Conservation (phyloP, 2,113 vertebrate genomes). For the Merops nubicus region DNA sequence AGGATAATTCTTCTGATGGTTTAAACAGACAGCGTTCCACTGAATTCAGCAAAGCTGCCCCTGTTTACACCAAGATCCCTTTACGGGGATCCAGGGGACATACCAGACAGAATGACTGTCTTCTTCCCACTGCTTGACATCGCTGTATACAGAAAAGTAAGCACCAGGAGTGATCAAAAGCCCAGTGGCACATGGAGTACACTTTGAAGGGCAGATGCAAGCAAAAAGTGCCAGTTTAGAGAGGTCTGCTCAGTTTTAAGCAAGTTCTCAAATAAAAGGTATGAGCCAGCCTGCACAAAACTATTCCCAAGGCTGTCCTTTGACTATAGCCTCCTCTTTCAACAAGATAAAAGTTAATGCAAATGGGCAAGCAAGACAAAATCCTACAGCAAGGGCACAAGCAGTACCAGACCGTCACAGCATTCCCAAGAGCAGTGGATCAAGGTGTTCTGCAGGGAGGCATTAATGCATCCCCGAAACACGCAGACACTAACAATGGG, state of each 20-base stretch:
- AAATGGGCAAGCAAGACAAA: constrained; percentile 18
- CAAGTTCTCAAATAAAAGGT: constrained; percentile 21
- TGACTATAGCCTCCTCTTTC: background rate
- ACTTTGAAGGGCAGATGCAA: constrained; percentile 47
- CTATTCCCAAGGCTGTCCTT: constrained; percentile 40
- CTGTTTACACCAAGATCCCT: constrained; percentile 2
- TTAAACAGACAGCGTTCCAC: background rate
- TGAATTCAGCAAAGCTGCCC: background rate
- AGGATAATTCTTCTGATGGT: background rate
- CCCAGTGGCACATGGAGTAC: background rate
- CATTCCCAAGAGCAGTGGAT: background rate
- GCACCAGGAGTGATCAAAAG: constrained; percentile 17
- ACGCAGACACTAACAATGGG: background rate
- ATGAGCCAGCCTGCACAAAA: background rate
- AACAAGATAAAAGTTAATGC: background rate
- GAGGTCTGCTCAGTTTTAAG: background rate
- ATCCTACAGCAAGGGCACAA: constrained; percentile 32
- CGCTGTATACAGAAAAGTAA: background rate
- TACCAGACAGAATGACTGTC: background rate
- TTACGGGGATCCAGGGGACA: background rate
- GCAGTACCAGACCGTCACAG: background rate
- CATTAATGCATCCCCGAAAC: background rate
- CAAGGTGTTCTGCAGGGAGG: background rate
- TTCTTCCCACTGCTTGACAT: background rate
- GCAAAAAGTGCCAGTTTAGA: background rate